phyloP scores from a whole-genome alignment of 2,888 invertebrate genomes.

The Eulithis prunata region DNA sequence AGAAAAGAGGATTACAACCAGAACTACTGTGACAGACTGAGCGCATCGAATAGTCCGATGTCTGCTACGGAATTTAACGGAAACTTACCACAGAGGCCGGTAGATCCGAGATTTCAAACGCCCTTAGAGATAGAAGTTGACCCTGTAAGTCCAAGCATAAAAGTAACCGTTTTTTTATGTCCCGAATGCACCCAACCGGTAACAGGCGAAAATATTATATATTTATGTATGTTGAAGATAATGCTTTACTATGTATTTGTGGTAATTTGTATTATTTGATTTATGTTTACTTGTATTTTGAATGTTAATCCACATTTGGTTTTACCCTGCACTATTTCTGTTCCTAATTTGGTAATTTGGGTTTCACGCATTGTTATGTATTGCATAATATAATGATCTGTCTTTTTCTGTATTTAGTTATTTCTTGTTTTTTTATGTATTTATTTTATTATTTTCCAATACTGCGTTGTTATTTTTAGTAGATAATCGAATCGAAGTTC shows the following conservation, averaged over 20 bases:
- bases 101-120: conserved; percentile 72
- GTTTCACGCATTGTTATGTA: conserved; percentile 22
- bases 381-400: conserved; percentile 2
- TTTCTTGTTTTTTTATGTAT: conserved; percentile 16
- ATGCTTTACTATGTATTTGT: conserved; percentile 27
- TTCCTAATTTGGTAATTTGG: conserved; percentile 22
- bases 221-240: conserved; percentile 20
- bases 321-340: conserved; percentile 29
- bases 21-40: conserved; percentile 73
- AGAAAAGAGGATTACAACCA: conserved; percentile 75
- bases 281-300: conserved; percentile 20
- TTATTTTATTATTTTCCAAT: conserved; percentile 11
- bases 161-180: conserved; percentile 44
- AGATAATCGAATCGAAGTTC: not conserved
- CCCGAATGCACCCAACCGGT: conserved; percentile 41
- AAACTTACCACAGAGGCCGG: conserved; percentile 61
- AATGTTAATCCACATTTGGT: conserved; percentile 31
- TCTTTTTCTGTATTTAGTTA: conserved; percentile 3
- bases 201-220: conserved; percentile 30
- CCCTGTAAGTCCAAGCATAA: conserved; percentile 83
- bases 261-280: conserved; percentile 22
- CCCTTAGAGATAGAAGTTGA: conserved; percentile 88
- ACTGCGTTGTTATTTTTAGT: conserved; percentile 3
- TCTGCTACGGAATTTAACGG: conserved; percentile 70
- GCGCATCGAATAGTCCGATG: conserved; percentile 69